These are phyloP conservation scores for Neodiprion lecontei DNA, from an alignment of 1,140 invertebrate genomes.

Conservation along the genomic window DNA sequence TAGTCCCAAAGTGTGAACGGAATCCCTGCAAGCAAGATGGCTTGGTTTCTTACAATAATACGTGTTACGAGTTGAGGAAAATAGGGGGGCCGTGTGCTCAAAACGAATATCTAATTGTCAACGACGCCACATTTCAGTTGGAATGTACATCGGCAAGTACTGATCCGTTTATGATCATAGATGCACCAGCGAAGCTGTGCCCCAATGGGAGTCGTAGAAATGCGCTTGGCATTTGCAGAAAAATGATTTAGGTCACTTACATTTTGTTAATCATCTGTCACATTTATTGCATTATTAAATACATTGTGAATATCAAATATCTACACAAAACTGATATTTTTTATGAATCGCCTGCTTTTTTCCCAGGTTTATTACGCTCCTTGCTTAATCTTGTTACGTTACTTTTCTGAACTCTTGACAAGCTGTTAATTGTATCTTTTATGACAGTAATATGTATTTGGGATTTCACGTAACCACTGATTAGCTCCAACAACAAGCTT, in stretches of 20 bases:
- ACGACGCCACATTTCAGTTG: conserved; percentile 46
- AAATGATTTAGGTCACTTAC: background rate
- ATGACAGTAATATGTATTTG: too few relatives aligned
- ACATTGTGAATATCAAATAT: background rate
- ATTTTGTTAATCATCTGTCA: background rate
- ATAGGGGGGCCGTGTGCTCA: conserved; percentile 51
- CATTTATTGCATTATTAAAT: conserved; percentile 4
- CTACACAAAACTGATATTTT: too few relatives aligned
- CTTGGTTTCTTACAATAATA: conserved; percentile 58
- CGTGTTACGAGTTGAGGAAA: conserved; percentile 61
- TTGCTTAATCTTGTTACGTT: too few relatives aligned
- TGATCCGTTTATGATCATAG: conserved; percentile 39
- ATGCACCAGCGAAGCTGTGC: conserved; percentile 37
- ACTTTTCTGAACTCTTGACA: too few relatives aligned
- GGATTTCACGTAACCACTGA: too few relatives aligned
- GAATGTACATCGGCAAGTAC: conserved; percentile 35
- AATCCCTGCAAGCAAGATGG: conserved; percentile 66
- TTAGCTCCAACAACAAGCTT: too few relatives aligned
- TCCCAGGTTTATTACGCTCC: too few relatives aligned
- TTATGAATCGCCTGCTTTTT: too few relatives aligned
- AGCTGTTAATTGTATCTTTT: too few relatives aligned
- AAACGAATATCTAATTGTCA: conserved; percentile 35
- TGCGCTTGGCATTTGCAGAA: conserved; percentile 41
- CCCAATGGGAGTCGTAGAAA: conserved; percentile 46
- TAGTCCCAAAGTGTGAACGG: conserved; percentile 64